A percentile compares a stretch with the other conserved stretches of the same genome.
These are phyloP conservation scores for Pentalonia nigronervosa DNA, from an alignment of 1,140 invertebrate genomes.

Conservation along the genomic window DNA sequence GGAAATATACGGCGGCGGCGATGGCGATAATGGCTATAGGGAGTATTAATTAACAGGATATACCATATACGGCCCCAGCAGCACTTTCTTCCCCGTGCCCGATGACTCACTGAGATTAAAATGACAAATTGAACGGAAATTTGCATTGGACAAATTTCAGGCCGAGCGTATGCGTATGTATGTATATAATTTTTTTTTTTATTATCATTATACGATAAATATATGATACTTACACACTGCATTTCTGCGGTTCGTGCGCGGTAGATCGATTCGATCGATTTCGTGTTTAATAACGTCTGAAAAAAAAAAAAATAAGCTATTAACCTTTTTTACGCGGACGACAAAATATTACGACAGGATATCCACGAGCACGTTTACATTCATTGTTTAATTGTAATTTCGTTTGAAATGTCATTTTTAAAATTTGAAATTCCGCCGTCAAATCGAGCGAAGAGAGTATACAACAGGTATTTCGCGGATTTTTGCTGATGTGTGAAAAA, in stretches of 20 bases:
- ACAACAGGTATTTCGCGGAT: too few relatives aligned
- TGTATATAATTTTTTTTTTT: background rate
- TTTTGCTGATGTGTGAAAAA: background rate
- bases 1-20: constrained; percentile 12
- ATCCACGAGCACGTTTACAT: too few relatives aligned
- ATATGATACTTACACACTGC: background rate
- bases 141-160: constrained; percentile 43
- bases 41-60: constrained; percentile 24
- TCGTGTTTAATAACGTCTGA: background rate
- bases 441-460: background rate
- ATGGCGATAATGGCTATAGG: background rate
- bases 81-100: background rate
- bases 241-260: background rate
- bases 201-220: background rate
- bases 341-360: too few relatives aligned
- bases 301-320: background rate
- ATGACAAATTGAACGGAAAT: constrained; percentile 48
- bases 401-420: background rate
- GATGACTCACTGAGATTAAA: constrained; percentile 45
- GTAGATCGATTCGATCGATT: constrained; percentile 1
- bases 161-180: background rate
- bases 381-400: background rate
- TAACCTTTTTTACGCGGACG: too few relatives aligned
- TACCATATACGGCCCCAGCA: constrained; percentile 41
- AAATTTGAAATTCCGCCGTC: background rate